Conservation (phyloP, 2,113 vertebrate species). For the Festucalex cinctus region DNA sequence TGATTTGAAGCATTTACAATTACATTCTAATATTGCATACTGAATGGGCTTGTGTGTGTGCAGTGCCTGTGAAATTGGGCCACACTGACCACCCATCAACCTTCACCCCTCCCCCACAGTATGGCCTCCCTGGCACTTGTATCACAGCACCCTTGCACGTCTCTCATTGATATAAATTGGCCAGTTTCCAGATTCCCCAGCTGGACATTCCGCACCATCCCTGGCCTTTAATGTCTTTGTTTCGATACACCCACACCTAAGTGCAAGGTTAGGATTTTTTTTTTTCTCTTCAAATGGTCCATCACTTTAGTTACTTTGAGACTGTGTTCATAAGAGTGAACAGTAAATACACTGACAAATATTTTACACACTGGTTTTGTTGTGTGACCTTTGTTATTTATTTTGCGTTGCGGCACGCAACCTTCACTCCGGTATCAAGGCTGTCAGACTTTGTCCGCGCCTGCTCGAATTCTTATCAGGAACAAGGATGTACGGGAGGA, state of each 20-base stretch:
- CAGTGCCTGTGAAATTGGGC: neutral
- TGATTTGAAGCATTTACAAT: neutral
- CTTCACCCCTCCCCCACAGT: neutral
- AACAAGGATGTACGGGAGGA: constrained; percentile 35
- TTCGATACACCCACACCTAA: constrained; percentile 8
- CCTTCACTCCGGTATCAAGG: constrained; percentile 3
- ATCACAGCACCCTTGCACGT: neutral
- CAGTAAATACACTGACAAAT: neutral
- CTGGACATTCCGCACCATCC: constrained; percentile 42
- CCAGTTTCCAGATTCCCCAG: constrained; percentile 26
- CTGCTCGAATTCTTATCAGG: constrained; percentile 13
- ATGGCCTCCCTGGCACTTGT: neutral
- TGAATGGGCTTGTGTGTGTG: neutral
- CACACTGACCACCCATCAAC: neutral
- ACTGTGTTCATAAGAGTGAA: neutral
- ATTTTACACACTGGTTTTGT: neutral
- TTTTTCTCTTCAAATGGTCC: neutral
- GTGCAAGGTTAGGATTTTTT: neutral
- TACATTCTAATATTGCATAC: neutral
- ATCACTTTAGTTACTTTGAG: neutral
- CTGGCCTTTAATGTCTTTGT: constrained; percentile 19
- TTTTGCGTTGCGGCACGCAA: neutral
- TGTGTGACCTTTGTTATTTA: neutral
- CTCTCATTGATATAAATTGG: constrained; percentile 9
- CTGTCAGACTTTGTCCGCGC: constrained; percentile 14